Evolutionary conservation across 2,113 vertebrate species (phyloP), one percentile per base, ranked within the genome.

Genomic region (Spea bombifrons): DNA sequence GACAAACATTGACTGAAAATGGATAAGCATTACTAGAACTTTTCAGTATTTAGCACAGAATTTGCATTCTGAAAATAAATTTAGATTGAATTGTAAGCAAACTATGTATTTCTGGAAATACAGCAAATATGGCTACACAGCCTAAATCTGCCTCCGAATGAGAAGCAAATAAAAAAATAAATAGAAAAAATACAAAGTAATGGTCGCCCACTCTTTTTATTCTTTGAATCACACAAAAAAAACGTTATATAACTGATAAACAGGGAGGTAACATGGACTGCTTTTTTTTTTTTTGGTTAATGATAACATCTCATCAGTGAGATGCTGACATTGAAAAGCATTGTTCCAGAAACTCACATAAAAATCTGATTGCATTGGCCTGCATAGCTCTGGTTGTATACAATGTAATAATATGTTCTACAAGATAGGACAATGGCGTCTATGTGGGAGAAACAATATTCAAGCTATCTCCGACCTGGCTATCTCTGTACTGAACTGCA

Each of bases 201-300:
- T 86, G 71, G 71, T 88, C 90, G 50, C 88, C 89, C 88, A 92
- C 90, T 89, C 81, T 84, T 92, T 91, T 90, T 89, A 83, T 90
- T 91, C 86, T 91, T 85, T 81, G 84, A 83, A 90, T 86, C 87
- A 77, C 43, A 72, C 71, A 75, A 78, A 85, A 87, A 86, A 85
- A 85, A 81, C 83, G 12, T 77, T 76, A 83, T 82, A 63, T 80
- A 83, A 84, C 83, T 88, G 83, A 87, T 68, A 83, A 90, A 86
- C 85, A 69, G 82, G 89, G 74, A 77, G 69, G 81, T 82, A 85
- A 82, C 47, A 75, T 86, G 90, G 90, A 90, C 83, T 8, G 3
- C 92, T 91, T 87, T 85, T 83, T 86, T 69, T 76, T 48, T 86
- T 84, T 68, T 66, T 80, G 72, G 47, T 85, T 77, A 74, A 69